Conservation (phyloP, 2,113 vertebrate genomes). For the Notiomystis cincta region DNA sequence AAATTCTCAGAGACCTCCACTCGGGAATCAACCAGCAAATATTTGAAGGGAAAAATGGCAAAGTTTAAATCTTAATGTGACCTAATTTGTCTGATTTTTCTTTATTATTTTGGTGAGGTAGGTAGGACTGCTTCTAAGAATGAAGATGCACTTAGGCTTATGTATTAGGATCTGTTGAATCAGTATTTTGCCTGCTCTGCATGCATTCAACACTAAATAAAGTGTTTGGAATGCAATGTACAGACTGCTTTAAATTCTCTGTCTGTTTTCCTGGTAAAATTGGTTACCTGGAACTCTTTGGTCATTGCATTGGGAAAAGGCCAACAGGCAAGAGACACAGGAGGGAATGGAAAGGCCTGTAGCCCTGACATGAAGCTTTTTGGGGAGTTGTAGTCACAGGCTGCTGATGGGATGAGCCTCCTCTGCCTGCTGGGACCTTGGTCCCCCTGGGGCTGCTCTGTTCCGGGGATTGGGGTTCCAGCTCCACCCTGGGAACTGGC, state of each 20-base stretch:
- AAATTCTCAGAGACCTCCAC: background rate
- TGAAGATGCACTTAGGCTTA: background rate
- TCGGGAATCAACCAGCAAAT: background rate
- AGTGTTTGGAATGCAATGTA: background rate
- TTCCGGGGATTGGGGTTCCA: accelerated
- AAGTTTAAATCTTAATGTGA: background rate
- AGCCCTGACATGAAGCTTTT: accelerated
- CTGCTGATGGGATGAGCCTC: background rate
- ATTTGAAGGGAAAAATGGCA: background rate
- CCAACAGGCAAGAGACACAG: too few relatives aligned
- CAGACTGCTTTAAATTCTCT: background rate
- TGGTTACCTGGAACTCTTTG: background rate
- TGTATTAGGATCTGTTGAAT: background rate
- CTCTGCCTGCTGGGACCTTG: background rate
- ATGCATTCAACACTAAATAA: background rate
- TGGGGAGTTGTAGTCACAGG: background rate
- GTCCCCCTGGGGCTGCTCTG: background rate
- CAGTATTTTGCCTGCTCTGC: background rate
- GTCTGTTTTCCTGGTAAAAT: background rate
- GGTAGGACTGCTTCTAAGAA: background rate
- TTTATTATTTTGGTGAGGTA: background rate
- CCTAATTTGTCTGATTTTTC: background rate
- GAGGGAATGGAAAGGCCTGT: background rate
- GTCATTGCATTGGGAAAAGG: background rate
- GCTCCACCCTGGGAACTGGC: background rate